Conservation (phyloP, 2,113 vertebrate genomes). For the Opisthocomus hoazin region DNA sequence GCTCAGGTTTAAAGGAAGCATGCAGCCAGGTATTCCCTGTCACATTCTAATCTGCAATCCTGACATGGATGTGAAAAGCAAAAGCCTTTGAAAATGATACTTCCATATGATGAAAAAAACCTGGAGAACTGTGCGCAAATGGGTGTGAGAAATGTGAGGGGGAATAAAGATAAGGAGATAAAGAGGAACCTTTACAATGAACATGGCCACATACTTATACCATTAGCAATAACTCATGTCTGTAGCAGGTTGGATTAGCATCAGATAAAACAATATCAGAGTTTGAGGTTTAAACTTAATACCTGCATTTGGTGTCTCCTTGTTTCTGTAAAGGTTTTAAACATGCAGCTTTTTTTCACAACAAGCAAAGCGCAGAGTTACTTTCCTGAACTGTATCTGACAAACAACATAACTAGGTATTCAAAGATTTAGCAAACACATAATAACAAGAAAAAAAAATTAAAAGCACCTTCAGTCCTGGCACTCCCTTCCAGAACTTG, state of each 20-base stretch:
- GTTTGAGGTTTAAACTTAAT: background rate
- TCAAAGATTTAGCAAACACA: background rate
- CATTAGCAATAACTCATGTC: conserved; percentile 41
- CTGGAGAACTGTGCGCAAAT: conserved; percentile 51
- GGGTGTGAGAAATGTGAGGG: conserved; percentile 47
- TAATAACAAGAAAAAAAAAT: background rate
- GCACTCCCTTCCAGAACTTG: background rate
- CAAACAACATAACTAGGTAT: background rate
- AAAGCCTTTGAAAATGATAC: conserved; percentile 78
- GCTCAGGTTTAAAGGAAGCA: conserved; percentile 79
- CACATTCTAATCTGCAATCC: conserved; percentile 68
- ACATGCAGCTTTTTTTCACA: background rate
- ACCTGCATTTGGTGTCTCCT: background rate
- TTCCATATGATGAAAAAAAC: conserved; percentile 62
- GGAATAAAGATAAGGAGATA: conserved; percentile 57
- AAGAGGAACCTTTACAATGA: conserved; percentile 47
- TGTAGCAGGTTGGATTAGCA: conserved; percentile 22
- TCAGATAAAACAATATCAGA: conserved; percentile 29
- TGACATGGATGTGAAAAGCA: conserved; percentile 67
- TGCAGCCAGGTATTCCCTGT: conserved; percentile 70
- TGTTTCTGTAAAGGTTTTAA: conserved; percentile 6
- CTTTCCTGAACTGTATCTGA: background rate
- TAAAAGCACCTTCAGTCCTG: background rate
- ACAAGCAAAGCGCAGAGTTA: background rate
- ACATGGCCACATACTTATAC: conserved; percentile 18